These are phyloP conservation scores for Leucoptera coffeella DNA, from an alignment of 2,888 invertebrate genomes.

Conservation along the genomic window DNA sequence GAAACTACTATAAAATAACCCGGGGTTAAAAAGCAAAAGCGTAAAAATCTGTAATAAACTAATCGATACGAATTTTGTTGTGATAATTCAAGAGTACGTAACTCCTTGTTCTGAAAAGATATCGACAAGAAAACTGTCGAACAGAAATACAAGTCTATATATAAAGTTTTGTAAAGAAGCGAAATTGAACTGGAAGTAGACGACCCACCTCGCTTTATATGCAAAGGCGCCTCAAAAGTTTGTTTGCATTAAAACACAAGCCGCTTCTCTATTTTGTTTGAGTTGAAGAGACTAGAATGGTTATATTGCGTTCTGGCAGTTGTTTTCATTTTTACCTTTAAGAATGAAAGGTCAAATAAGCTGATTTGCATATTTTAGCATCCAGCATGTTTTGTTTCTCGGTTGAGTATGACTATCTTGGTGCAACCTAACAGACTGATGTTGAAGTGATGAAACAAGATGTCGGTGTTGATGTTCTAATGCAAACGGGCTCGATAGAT, in stretches of 20 bases:
- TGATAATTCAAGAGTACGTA: too few species aligned
- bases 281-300: slow-evolving; percentile 47
- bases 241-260: slow-evolving; percentile 55
- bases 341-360: not conserved
- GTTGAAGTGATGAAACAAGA: not conserved
- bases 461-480: slow-evolving; percentile 41
- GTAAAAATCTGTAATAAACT: too few species aligned
- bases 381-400: slow-evolving; percentile 26
- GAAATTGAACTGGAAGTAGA: slow-evolving; percentile 51
- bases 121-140: too few species aligned
- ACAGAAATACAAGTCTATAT: too few species aligned
- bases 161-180: too few species aligned
- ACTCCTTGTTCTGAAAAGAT: too few species aligned
- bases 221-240: slow-evolving; percentile 54
- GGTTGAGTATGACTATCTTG: slow-evolving; percentile 16
- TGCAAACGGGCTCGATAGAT: slow-evolving; percentile 54
- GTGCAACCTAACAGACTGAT: slow-evolving; percentile 19
- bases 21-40: too few species aligned
- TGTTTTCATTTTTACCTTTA: slow-evolving; percentile 27
- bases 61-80: too few species aligned
- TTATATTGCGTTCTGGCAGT: slow-evolving; percentile 53
- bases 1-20: too few species aligned
- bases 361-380: slow-evolving; percentile 15
- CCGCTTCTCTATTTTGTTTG: slow-evolving; percentile 53
- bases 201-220: slow-evolving; percentile 55